Evolutionary conservation across 2,113 vertebrate genomes (phyloP), one percentile per base, ranked within the genome.

Genomic region (Ophthalmotilapia sp.): DNA sequence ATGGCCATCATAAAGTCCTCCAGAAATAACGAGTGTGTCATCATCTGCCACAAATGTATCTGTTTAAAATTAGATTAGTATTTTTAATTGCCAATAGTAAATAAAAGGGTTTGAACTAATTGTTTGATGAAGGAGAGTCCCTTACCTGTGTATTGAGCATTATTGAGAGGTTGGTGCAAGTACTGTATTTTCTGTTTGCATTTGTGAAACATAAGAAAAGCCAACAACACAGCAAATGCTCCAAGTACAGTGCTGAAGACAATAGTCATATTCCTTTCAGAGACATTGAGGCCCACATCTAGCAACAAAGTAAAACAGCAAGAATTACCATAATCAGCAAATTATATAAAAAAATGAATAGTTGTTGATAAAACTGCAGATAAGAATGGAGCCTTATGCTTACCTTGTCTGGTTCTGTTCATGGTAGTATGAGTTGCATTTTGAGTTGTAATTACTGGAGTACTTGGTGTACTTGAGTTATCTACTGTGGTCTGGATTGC

Each of bases 1-100:
- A 89, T 95, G 92, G 75, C 89, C 95, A 65, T 97, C 94, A 55
- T 97, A 96, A 60, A 97, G 95, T 83, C 95, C 96, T 91, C 96
- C 94, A 83, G 97, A 96, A 91, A 97, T 95, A 3, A 95, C 85
- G 2, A 97, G 93, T 2, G 94, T 96, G 89, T 96, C 96, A 19
- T 96, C 93, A 53, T 94, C 90, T 53, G 89, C 77, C 26, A 51
- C 70, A 54, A 95, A 96, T n/a, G 82, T 86, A 89, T 94, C 91
- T 93, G 86, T 93, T 94, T 86, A 84, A 82, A 83, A 84, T 80
- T 1, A 26, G 87, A 79, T 11, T 56, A n/a, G 9, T 40, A 38
- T 90, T 58, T 81, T 81, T 53, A 79, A 65, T 15, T 60, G 17
- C 5, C 19, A 9, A 55, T 42, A 4, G 60, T 17, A 58, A 12